Percentiles rank a stretch among this genome's conserved stretches.
Conservation (phyloP, 2,888 invertebrate species). For the Stenurella melanura region DNA sequence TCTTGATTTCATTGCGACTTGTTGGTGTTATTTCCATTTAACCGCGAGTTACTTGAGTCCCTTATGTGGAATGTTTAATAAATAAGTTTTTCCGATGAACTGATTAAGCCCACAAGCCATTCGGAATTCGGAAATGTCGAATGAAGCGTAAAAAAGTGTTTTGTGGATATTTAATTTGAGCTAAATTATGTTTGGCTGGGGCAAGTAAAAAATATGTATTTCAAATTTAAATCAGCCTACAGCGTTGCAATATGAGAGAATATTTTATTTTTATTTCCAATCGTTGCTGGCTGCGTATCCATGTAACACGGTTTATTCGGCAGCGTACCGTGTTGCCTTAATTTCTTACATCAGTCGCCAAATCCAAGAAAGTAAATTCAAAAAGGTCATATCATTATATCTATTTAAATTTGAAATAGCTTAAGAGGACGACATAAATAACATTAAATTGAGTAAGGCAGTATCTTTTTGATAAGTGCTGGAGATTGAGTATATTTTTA, state of each 20-base stretch:
- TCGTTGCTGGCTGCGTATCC: constrained; percentile 62
- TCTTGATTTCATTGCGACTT: too few relatives aligned
- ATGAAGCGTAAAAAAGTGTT: constrained; percentile 27
- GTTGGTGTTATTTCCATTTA: background rate
- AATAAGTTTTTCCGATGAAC: constrained; percentile 7
- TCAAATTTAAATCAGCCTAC: constrained; percentile 57
- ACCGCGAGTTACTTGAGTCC: background rate
- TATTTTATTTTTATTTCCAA: constrained; percentile 67
- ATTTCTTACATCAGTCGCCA: constrained; percentile 64
- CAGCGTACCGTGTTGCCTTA: constrained; percentile 65
- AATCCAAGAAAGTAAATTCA: constrained; percentile 46
- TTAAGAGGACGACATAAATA: constrained; percentile 28
- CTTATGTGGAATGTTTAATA: background rate
- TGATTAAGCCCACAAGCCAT: background rate
- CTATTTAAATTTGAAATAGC: constrained; percentile 30
- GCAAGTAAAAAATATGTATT: constrained; percentile 40
- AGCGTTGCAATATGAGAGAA: constrained; percentile 60
- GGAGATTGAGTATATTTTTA: constrained; percentile 56
- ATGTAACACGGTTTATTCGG: constrained; percentile 64
- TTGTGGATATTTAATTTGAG: constrained; percentile 22
- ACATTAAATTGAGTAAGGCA: constrained; percentile 39
- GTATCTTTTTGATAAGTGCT: constrained; percentile 52
- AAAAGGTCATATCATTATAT: constrained; percentile 45
- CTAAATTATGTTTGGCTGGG: constrained; percentile 16
- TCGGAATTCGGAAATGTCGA: constrained; percentile 12